Evolutionary conservation across 2,888 invertebrate genomes (phyloP), one percentile per base, ranked within the genome.

Genomic region (Pristionchus fissidentatus): DNA sequence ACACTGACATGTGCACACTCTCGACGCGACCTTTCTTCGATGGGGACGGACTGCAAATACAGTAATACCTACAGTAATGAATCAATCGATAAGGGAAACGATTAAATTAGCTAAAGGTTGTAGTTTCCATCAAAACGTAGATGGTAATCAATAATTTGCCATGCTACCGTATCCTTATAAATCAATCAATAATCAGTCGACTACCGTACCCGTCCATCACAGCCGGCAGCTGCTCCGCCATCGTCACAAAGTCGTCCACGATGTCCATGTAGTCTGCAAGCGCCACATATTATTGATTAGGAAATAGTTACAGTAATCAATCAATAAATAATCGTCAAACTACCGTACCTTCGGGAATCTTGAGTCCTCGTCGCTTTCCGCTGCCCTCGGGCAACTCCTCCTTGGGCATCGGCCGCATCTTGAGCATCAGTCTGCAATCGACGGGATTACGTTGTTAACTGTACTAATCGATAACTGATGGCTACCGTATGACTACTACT

Each of bases 231-330:
- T 73, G 29, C 73, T 83, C 70, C 15, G 73, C 83, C 35, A 83
- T 10, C 15, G 49, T 73, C 29, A 83, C 22, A 55, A 83, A 83
- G 13, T 83, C 70, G 15, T 83, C 73, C 38, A 83, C 83, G 15
- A 83, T 43, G 35, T 83, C 73, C 83, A 83, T 49, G 73, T 52
- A 70, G 3, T 83, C 83, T 83, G 73, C 7, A 73, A 83, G 38
- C 13, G 13, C 26, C 15, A 22, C n/a, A 75, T 29, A 29, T 62
- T 10, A 29, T 62, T 62, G n/a, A 62, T 5, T 32, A 5, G 10
- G n/a, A 62, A 32, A 15, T 46, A 41, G 3, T 49, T 49, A 77
- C 41, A 35, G 38, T 57, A 57, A 22, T 41, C 41, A 38, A 57
- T 29, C 60, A 60, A 15, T 60, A 38, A 19, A 80, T 41, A 55